Conservation (phyloP, 1,140 invertebrate genomes). For the Piezodorus guildinii region DNA sequence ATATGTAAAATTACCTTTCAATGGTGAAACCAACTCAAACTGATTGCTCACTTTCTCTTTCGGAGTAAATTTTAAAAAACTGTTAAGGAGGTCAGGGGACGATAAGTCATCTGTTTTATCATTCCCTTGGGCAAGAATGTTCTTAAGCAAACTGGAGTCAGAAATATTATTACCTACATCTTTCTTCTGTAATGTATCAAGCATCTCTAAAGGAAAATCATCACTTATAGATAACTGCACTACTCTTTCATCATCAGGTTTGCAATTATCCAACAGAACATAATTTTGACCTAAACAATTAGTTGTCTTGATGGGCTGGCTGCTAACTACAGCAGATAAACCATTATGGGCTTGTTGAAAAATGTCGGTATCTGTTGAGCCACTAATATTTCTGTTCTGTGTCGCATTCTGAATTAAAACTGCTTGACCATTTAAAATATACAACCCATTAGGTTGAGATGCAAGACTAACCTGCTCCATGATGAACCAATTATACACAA, state of each 20-base stretch:
- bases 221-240: slow-evolving; percentile 4
- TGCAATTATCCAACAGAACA: neutral
- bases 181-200: neutral
- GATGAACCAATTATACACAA: neutral
- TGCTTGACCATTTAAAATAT: neutral
- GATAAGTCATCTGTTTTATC: neutral
- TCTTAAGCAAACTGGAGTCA: too few relatives aligned
- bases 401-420: neutral
- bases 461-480: neutral
- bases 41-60: neutral
- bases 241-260: neutral
- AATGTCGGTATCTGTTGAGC: neutral
- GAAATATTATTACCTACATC: neutral
- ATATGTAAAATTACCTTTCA: slow-evolving; percentile 4
- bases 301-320: neutral
- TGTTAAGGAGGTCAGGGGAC: neutral
- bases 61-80: slow-evolving; percentile 4
- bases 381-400: neutral
- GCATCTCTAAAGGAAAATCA: neutral
- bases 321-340: neutral
- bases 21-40: neutral
- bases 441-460: neutral
- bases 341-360: neutral
- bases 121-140: too few relatives aligned
- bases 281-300: neutral